Evolutionary conservation across 1,140 invertebrate species (phyloP).

Genomic region (Drosophila insularis): DNA sequence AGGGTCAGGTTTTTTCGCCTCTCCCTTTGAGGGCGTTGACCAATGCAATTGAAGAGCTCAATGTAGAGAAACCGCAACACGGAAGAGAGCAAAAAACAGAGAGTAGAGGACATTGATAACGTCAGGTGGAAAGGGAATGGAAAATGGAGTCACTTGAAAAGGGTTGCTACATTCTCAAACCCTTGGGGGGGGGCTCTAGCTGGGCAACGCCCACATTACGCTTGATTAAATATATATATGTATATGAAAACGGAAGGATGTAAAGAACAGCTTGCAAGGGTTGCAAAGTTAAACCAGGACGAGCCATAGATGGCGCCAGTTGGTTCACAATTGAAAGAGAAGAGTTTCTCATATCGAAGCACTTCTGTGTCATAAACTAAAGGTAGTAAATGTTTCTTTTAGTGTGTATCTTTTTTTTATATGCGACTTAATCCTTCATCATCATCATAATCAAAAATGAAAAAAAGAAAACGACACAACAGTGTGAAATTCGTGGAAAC

Average conservation of each 20-base stretch:
- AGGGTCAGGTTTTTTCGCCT: constrained; percentile 20
- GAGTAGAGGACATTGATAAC: background rate
- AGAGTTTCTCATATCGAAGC: background rate
- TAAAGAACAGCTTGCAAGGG: constrained; percentile 15
- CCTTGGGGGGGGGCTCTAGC: background rate
- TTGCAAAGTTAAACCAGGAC: background rate
- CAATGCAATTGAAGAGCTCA: constrained; percentile 61
- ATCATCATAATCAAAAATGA: constrained; percentile 55
- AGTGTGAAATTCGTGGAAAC: constrained; percentile 72
- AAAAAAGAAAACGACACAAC: constrained; percentile 19
- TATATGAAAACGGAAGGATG: background rate
- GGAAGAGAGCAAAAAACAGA: background rate
- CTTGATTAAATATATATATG: constrained; percentile 56
- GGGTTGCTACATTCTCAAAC: constrained; percentile 6
- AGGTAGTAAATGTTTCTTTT: constrained; percentile 63
- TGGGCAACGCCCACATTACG: constrained; percentile 47
- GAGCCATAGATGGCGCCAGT: constrained; percentile 48
- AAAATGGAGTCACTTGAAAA: background rate
- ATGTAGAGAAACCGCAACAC: constrained; percentile 21
- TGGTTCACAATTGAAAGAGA: background rate
- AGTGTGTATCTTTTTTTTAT: constrained; percentile 19
- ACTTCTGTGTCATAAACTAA: constrained; percentile 52
- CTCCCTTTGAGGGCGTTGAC: constrained; percentile 57
- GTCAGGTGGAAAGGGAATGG: constrained; percentile 13
- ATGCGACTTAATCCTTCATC: constrained; percentile 73